Evolutionary conservation across 2,888 invertebrate species (phyloP).

Genomic region (Scaptomyza reducta): DNA sequence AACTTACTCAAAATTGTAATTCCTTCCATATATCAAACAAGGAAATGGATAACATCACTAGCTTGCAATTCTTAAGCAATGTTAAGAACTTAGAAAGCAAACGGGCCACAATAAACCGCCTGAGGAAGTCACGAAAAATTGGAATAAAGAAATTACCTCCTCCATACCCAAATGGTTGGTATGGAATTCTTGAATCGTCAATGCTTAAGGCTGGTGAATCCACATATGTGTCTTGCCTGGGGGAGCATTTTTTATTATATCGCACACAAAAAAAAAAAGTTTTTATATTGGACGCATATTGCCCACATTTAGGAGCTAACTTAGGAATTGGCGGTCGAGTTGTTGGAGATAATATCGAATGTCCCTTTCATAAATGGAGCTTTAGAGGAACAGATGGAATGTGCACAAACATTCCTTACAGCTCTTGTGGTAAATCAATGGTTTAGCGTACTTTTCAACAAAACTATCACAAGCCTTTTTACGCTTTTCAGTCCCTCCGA

Average conservation of each 20-base stretch:
- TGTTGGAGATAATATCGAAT: constrained; percentile 91
- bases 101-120: constrained; percentile 83
- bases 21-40: constrained; percentile 28
- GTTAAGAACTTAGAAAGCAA: constrained; percentile 4
- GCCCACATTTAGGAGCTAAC: constrained; percentile 95
- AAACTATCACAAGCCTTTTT: neutral
- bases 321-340: constrained; percentile 92
- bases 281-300: constrained; percentile 92
- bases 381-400: constrained; percentile 90
- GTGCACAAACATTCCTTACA: constrained; percentile 91
- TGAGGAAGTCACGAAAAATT: constrained; percentile 86
- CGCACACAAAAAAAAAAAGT: constrained; percentile 87
- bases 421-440: constrained; percentile 84
- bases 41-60: constrained; percentile 69
- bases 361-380: constrained; percentile 95
- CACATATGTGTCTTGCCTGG: constrained; percentile 88
- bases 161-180: constrained; percentile 96
- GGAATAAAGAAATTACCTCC: constrained; percentile 89
- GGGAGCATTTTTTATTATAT: constrained; percentile 89
- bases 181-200: constrained; percentile 89
- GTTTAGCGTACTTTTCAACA: neutral
- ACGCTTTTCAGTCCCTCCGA: constrained; percentile 87
- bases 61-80: constrained; percentile 34
- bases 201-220: constrained; percentile 86
- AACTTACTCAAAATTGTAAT: no score